Evolutionary conservation across 2,888 invertebrate genomes (phyloP), one percentile per base, ranked within the genome.

Genomic region (Alentia gelatinosa): DNA sequence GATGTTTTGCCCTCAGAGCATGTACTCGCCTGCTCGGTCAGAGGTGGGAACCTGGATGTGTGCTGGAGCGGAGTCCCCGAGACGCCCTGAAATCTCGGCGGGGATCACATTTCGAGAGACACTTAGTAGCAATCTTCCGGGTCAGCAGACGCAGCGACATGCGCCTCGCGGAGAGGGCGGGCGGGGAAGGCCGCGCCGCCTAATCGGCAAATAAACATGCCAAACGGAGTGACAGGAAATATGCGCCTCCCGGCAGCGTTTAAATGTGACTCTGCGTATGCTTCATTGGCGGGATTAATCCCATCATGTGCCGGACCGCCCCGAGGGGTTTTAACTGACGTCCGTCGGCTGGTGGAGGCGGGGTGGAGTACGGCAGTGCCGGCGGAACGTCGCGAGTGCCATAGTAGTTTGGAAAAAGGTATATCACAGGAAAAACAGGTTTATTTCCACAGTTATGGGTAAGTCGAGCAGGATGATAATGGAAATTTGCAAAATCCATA

Each of bases 191-290:
- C 37, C 37, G 83, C 83, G 37, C 35, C 37, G 37, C 15, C 40
- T 35, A 39, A 83, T 39, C 83, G 30, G 37, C 83, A 83, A 83
- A 83, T 83, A 83, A 83, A 83, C 83, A 83, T n/a, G 39, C 35
- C 83, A 35, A 83, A 26, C 83, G n/a, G 23, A 23, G 26, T 83
- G 83, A 83, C 83, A 83, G 83, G 83, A 83, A 83, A 83, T 56
- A 56, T 12, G 56, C 56, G 19, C 56, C 56, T 56, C 19, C 56
- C 56, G 56, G 19, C 56, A 19, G 56, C 56, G 12, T n/a, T 19
- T n/a, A 19, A 3, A 9, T 56, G 56, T n/a, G n/a, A 56, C 56
- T 56, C 56, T 19, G 3, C 23, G 23, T 12, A 56, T n/a, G 56
- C 56, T n/a, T 56, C 56, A n/a, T 56, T 23, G 83, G 40, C 19